These are phyloP conservation scores for Meloidogyne exigua DNA, from an alignment of 1,140 invertebrate species.

Conservation along the genomic window DNA sequence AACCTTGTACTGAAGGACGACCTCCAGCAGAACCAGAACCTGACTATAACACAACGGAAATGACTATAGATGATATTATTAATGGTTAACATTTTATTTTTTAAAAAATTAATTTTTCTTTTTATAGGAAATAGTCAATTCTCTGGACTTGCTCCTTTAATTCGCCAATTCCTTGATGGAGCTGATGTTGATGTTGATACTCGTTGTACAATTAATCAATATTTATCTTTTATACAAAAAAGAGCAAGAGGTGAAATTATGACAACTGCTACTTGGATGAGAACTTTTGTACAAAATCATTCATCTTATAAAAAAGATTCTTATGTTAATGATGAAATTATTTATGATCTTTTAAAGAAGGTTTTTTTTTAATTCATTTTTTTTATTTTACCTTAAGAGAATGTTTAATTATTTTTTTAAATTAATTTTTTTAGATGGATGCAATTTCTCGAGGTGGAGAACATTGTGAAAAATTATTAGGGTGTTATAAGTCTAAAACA, in stretches of 20 bases:
- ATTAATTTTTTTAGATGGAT: slow-evolving; percentile 55
- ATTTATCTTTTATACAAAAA: slow-evolving; percentile 80
- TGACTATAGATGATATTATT: slow-evolving; percentile 92
- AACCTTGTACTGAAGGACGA: slow-evolving; percentile 38
- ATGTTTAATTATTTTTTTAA: neutral
- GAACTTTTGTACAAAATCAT: slow-evolving; percentile 76
- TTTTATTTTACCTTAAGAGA: neutral
- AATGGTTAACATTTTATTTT: slow-evolving; percentile 75
- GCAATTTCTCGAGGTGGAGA: slow-evolving; percentile 52
- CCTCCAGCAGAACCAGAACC: slow-evolving; percentile 43
- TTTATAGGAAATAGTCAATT: slow-evolving; percentile 71
- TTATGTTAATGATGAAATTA: slow-evolving; percentile 80
- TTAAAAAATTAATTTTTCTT: neutral
- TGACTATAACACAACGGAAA: slow-evolving; percentile 67
- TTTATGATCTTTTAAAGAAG: slow-evolving; percentile 80
- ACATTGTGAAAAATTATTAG: slow-evolving; percentile 58
- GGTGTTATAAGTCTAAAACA: slow-evolving; percentile 59
- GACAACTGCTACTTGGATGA: slow-evolving; percentile 36
- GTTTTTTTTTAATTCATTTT: slow-evolving; percentile 33
- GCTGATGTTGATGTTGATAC: slow-evolving; percentile 95
- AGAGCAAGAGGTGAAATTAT: slow-evolving; percentile 30
- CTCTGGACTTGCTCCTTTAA: slow-evolving; percentile 88
- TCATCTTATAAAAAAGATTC: slow-evolving; percentile 87
- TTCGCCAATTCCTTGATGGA: slow-evolving; percentile 84
- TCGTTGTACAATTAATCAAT: slow-evolving; percentile 92